Base-by-base conservation (phyloP, 64 coral and sea anemone species). In the Dendrophyllia cribrosa region DNA sequence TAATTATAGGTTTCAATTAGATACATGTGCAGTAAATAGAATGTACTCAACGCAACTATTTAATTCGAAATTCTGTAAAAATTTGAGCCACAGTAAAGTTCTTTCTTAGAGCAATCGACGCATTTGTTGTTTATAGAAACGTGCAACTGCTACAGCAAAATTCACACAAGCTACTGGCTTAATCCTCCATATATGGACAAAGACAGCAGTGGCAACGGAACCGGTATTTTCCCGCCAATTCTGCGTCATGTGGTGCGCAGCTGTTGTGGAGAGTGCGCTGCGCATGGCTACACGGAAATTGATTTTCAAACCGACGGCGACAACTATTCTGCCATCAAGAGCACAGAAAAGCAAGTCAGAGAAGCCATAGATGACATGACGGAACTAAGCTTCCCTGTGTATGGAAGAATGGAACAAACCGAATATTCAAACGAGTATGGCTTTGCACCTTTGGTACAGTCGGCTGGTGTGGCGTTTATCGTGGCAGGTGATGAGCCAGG, bases 101-200 rank as follows among this genome's bases (percentile, higher is more conserved):
- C 34, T 34, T 34, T 34, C 34, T 34, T 34, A 34, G 34, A 34
- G 12, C 12, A 9, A 9, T 56, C 7, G 7, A 12, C 53, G 7
- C 55, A 50, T 72, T 9, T 73, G 45, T 69, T 83, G 70, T 74
- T 51, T 71, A 80, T 55, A 98, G 96, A 95, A 88, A 98, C 96
- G 48, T 98, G 96, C 60, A 95, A 89, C 44, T 98, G 96, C 87
- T 91, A 95, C 66, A 86, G 56, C 12, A 89, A 52, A 0, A 45
- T 98, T 75, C 76, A 92, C 65, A 98, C 90, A 50, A 98, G 95
- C 75, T 98, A 91, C 90, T 98, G 96, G 96, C 3, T 78, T 0
- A 92, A 93, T 66, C 90, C 87, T 10, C 96, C 96, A 59, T 98
- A 98, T 43, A 90, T 78, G 69, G 76, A 46, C 5, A 70, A 83